Percentiles rank a stretch among this genome's conserved stretches.
phyloP scores from a whole-genome alignment of 2,797 vertebrate genomes.

The Enteromius mattozi region DNA sequence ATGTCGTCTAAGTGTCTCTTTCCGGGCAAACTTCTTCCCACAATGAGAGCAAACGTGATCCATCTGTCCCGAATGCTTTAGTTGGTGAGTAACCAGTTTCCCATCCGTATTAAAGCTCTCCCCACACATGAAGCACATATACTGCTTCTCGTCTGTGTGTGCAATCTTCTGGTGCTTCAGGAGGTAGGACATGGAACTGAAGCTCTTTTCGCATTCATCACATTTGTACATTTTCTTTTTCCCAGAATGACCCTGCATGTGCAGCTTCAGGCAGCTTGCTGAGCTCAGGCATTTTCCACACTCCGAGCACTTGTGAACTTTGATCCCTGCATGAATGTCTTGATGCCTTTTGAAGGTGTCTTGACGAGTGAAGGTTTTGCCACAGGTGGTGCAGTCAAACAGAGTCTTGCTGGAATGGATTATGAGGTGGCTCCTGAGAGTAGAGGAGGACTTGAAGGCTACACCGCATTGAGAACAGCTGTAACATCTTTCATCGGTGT shows the following conservation, averaged over 20 bases:
- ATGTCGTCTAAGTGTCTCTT: background rate
- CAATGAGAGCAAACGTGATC: slow-evolving; percentile 10
- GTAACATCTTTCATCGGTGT: slow-evolving; percentile 14
- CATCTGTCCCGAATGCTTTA: slow-evolving; percentile 23
- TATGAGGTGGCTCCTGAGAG: slow-evolving; percentile 38
- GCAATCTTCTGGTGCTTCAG: slow-evolving; percentile 13
- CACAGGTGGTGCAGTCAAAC: slow-evolving; percentile 46
- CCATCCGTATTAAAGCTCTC: slow-evolving; percentile 16
- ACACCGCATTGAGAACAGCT: slow-evolving; percentile 36
- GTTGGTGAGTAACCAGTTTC: slow-evolving; percentile 26
- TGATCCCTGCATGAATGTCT: slow-evolving; percentile 44
- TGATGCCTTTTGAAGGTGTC: slow-evolving; percentile 57
- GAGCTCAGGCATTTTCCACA: slow-evolving; percentile 55
- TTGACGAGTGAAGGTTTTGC: slow-evolving; percentile 54
- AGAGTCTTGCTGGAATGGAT: slow-evolving; percentile 16
- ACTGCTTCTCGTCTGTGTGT: slow-evolving; percentile 1
- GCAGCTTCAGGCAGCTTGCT: slow-evolving; percentile 23
- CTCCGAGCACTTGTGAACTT: slow-evolving; percentile 39
- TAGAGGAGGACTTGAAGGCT: slow-evolving; percentile 32
- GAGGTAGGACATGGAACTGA: background rate
- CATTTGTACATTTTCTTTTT: slow-evolving; percentile 27
- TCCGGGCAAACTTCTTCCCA: slow-evolving; percentile 18
- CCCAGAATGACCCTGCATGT: slow-evolving; percentile 21
- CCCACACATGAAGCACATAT: background rate
- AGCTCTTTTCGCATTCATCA: slow-evolving; percentile 13